A percentile compares a stretch with the other conserved stretches of the same genome.
phyloP scores from a whole-genome alignment of 2,797 vertebrate genomes.

The Pteronotus mesoamericanus region DNA sequence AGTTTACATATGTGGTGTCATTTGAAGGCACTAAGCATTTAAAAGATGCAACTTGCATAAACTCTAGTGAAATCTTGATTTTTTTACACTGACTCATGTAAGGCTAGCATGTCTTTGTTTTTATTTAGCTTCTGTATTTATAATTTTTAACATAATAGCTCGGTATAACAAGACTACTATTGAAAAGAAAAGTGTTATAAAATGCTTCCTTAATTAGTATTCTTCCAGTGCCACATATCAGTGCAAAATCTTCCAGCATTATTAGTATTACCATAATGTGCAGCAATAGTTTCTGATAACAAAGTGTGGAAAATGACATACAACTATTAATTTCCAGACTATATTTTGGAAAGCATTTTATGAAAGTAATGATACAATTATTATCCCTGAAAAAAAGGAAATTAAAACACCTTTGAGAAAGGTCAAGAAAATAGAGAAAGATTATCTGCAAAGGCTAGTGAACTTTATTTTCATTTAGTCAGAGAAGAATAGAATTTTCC shows the following conservation, averaged over 20 bases:
- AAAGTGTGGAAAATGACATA: neutral
- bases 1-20: neutral
- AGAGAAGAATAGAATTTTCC: neutral
- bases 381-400: conserved; percentile 34
- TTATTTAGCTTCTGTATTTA: neutral
- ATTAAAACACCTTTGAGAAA: conserved; percentile 57
- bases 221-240: neutral
- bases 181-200: neutral
- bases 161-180: neutral
- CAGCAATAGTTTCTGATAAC: conserved; percentile 1
- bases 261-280: neutral
- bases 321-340: neutral
- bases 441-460: conserved; percentile 50
- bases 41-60: neutral
- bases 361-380: conserved; percentile 41
- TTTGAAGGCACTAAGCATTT: neutral
- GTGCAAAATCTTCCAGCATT: neutral
- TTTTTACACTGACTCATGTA: neutral
- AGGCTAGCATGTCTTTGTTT: neutral
- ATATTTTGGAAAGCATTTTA: conserved; percentile 24
- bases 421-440: conserved; percentile 40
- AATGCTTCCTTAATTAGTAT: neutral
- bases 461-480: conserved; percentile 50
- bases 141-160: neutral
- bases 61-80: neutral